phyloP scores from a whole-genome alignment of 2,888 invertebrate genomes.

The Chrysomela aeneicollis region DNA sequence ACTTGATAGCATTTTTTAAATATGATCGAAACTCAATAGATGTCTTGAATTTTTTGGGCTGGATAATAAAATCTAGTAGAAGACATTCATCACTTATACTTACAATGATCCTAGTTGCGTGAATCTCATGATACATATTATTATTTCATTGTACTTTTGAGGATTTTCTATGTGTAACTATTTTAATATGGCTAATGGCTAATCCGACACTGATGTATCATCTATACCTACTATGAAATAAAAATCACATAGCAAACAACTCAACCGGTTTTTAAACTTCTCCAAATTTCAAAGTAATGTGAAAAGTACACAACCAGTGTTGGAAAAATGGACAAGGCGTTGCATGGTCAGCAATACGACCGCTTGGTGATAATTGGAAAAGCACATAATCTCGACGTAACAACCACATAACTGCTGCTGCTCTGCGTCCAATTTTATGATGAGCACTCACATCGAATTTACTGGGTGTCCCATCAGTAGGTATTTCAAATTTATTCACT shows the following conservation, averaged over 20 bases:
- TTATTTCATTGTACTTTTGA: too few relatives aligned
- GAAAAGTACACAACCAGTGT: conserved; percentile 56
- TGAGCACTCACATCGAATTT: conserved; percentile 36
- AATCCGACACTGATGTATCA: conserved; percentile 2
- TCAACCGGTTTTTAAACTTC: conserved; percentile 55
- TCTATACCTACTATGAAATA: conserved; percentile 13
- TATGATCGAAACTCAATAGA: too few relatives aligned
- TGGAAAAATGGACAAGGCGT: conserved; percentile 52
- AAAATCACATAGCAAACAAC: conserved; percentile 17
- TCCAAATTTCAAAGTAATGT: conserved; percentile 59
- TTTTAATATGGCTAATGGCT: too few relatives aligned
- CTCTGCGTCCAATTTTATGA: conserved; percentile 40
- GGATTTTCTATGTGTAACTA: too few relatives aligned
- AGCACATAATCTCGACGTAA: conserved; percentile 54
- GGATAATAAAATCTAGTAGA: too few relatives aligned
- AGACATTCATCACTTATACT: too few relatives aligned
- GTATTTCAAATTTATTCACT: too few relatives aligned
- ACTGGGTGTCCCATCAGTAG: not conserved
- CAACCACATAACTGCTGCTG: conserved; percentile 48
- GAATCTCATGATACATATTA: too few relatives aligned
- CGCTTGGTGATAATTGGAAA: conserved; percentile 55
- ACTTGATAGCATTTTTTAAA: too few relatives aligned
- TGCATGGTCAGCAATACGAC: conserved; percentile 55
- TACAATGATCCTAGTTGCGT: too few relatives aligned
- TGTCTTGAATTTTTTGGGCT: too few relatives aligned